Conservation (phyloP, 2,797 vertebrate genomes). For the Pantherophis alleghaniensis region DNA sequence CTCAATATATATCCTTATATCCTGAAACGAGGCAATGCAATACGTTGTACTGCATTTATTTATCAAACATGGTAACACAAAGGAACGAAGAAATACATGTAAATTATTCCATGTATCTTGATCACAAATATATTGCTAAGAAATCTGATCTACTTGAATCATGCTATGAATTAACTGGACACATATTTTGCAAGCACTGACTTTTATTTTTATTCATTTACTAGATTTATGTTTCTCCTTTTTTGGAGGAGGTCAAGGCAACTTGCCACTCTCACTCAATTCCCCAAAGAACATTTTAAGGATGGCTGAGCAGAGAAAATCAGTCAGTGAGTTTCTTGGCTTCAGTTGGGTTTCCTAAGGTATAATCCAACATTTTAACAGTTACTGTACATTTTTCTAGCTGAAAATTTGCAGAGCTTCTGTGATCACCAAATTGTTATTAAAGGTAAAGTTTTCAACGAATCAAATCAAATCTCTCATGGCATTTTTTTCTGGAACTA, state of each 20-base stretch:
- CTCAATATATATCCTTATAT: not conserved
- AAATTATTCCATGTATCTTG: not conserved
- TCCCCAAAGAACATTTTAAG: not conserved
- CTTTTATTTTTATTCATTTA: not conserved
- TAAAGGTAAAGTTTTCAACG: not conserved
- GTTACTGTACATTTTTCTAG: not conserved
- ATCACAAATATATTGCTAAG: not conserved
- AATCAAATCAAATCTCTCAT: not conserved
- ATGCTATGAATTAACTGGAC: not conserved
- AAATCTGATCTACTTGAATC: not conserved
- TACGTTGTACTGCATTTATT: not conserved
- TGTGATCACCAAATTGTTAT: not conserved
- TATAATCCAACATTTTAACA: not conserved
- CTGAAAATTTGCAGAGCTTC: not conserved
- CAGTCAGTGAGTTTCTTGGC: not conserved
- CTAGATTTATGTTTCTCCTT: not conserved
- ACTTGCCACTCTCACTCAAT: not conserved
- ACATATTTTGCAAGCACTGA: not conserved
- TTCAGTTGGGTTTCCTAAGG: not conserved
- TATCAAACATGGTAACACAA: not conserved
- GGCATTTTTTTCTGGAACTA: not conserved
- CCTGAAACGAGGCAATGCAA: not conserved
- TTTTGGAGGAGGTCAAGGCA: not conserved
- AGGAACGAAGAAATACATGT: not conserved
- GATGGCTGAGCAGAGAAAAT: not conserved